These are phyloP conservation scores for Steinernema hermaphroditum DNA, from an alignment of 2,888 invertebrate species.

Conservation along the genomic window DNA sequence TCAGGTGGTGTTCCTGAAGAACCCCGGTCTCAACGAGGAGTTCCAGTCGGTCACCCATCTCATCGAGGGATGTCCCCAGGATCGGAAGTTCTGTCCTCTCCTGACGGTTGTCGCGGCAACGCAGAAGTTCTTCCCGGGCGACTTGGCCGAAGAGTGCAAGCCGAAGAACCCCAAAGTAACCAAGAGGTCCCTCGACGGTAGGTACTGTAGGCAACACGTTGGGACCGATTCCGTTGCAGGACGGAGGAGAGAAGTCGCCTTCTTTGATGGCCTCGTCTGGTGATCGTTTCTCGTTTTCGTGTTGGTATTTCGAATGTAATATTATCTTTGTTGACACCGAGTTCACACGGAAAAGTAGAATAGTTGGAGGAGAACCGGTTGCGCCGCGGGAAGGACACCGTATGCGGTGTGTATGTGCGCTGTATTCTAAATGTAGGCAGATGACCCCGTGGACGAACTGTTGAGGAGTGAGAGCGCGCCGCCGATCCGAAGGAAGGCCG, in stretches of 20 bases:
- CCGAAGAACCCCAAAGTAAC: neutral
- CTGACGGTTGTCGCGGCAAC: neutral
- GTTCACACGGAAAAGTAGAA: constrained; percentile 26
- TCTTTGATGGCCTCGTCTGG: neutral
- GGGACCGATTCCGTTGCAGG: neutral
- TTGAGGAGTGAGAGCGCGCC: constrained; percentile 27
- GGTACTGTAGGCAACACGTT: neutral
- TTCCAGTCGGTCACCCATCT: constrained; percentile 24
- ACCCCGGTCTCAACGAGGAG: neutral
- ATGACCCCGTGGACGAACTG: constrained; percentile 29
- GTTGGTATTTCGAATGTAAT: constrained; percentile 27
- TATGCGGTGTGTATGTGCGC: constrained; percentile 25
- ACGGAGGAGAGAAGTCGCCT: neutral
- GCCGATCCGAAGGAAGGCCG: constrained; percentile 27
- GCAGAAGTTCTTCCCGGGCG: neutral
- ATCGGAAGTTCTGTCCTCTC: neutral
- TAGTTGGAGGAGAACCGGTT: constrained; percentile 27
- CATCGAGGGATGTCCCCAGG: constrained; percentile 10
- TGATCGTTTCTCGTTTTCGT: constrained; percentile 11
- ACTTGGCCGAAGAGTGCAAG: constrained; percentile 13
- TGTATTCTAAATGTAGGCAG: constrained; percentile 31
- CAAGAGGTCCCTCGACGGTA: neutral
- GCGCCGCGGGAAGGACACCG: constrained; percentile 27
- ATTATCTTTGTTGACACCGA: constrained; percentile 26
- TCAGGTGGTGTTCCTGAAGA: constrained; percentile 23